Evolutionary conservation across 2,797 vertebrate species (phyloP).

Genomic region (Tangara arthus): DNA sequence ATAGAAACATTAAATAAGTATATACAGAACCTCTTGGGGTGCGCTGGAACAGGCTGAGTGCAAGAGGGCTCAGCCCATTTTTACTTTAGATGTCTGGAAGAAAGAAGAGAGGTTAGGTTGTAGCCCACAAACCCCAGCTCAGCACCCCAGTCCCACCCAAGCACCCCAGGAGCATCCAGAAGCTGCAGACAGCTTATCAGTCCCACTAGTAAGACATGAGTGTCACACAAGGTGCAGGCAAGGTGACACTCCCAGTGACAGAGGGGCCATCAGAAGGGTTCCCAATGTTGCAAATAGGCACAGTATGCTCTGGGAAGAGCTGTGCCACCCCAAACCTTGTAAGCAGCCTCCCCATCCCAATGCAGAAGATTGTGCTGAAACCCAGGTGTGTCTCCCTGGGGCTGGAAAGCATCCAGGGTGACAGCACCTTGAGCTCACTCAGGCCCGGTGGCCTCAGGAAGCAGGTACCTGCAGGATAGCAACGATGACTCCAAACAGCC

Average conservation of each 20-base stretch:
- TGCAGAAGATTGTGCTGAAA: background rate
- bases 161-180: background rate
- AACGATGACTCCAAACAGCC: constrained; percentile 96
- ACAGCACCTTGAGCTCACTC: background rate
- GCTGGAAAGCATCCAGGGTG: background rate
- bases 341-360: background rate
- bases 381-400: background rate
- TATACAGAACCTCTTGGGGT: constrained; percentile 79
- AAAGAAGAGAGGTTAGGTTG: constrained; percentile 22
- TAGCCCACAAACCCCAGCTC: background rate
- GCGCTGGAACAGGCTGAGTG: constrained; percentile 64
- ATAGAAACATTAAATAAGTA: constrained; percentile 95
- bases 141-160: background rate
- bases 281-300: background rate
- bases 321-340: background rate
- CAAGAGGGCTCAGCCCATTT: constrained; percentile 87
- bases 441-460: background rate
- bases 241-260: background rate
- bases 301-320: background rate
- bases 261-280: background rate
- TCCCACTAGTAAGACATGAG: fast-evolving
- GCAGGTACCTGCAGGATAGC: constrained; percentile 92
- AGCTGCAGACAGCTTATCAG: background rate
- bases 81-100: constrained; percentile 94
- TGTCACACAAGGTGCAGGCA: background rate